These are phyloP conservation scores for Pyxicephalus adspersus DNA, from an alignment of 2,113 vertebrate species.

Conservation along the genomic window DNA sequence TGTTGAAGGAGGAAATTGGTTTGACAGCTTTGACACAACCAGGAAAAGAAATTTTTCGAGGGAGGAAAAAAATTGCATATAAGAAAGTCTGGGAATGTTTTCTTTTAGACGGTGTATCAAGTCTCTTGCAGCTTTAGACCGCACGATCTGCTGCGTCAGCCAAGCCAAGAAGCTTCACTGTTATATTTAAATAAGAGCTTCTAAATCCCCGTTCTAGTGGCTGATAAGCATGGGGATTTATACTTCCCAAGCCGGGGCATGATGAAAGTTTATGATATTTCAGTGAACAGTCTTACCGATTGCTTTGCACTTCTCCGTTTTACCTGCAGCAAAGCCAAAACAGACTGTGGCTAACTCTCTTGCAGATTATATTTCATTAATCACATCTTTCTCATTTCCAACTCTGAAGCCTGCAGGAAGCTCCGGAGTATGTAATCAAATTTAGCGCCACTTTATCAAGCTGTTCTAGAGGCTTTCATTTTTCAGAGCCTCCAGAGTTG, in stretches of 20 bases:
- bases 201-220: slow-evolving; percentile 49
- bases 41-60: slow-evolving; percentile 24
- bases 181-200: slow-evolving; percentile 36
- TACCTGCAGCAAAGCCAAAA: slow-evolving; percentile 47
- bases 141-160: slow-evolving; percentile 1
- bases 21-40: slow-evolving; percentile 52
- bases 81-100: slow-evolving; percentile 44
- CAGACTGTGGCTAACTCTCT: slow-evolving; percentile 22
- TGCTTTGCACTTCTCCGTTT: slow-evolving; percentile 1
- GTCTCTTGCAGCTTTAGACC: slow-evolving; percentile 9
- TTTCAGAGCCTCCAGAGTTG: not conserved
- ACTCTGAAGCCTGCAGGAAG: slow-evolving; percentile 39
- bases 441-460: slow-evolving; percentile 42
- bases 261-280: slow-evolving; percentile 45
- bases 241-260: slow-evolving; percentile 18
- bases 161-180: slow-evolving; percentile 36
- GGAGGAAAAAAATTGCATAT: not conserved
- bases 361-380: slow-evolving; percentile 44
- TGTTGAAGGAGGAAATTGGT: slow-evolving; percentile 46
- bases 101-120: slow-evolving; percentile 40
- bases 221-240: slow-evolving; percentile 47
- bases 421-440: slow-evolving; percentile 29
- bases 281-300: slow-evolving; percentile 41
- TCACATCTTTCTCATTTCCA: slow-evolving; percentile 47
- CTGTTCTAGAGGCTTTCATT: not conserved